phyloP scores from a whole-genome alignment of 2,888 invertebrate species.

The Nasonia oneida region DNA sequence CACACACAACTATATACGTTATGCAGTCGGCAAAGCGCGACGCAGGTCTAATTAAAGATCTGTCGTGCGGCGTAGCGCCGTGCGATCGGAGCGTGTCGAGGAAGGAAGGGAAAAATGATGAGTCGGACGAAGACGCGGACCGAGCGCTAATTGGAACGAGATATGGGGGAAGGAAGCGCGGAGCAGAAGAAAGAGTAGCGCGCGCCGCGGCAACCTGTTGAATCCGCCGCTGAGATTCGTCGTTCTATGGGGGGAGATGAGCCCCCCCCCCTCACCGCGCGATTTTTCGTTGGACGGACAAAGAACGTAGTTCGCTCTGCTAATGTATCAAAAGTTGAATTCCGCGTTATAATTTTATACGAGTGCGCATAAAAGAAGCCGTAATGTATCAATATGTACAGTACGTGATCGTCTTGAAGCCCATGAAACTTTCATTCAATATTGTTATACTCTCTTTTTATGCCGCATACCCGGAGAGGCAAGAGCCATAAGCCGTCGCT shows the following conservation, averaged over 20 bases:
- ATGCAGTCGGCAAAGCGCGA: not conserved
- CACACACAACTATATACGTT: not conserved
- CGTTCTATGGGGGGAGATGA: not conserved
- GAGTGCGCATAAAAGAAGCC: not conserved
- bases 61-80: not conserved
- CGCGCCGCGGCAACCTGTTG: conserved; percentile 54
- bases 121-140: not conserved
- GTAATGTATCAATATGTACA: not conserved
- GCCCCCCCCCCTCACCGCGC: not conserved
- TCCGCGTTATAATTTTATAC: not conserved
- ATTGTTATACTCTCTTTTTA: not conserved
- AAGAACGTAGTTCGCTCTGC: no score
- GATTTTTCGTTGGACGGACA: not conserved
- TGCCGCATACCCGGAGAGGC: not conserved
- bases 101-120: conserved; percentile 22
- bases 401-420: not conserved
- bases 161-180: conserved; percentile 7
- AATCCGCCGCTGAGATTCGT: conserved; percentile 50
- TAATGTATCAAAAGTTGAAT: not conserved
- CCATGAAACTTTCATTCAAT: not conserved
- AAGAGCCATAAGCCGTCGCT: not conserved
- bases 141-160: conserved; percentile 41
- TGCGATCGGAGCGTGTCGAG: conserved; percentile 22
- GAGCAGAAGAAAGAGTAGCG: conserved; percentile 36
- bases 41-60: conserved; percentile 41